phyloP scores from a whole-genome alignment of 2,888 invertebrate genomes.

The Carterocephalus palaemon region DNA sequence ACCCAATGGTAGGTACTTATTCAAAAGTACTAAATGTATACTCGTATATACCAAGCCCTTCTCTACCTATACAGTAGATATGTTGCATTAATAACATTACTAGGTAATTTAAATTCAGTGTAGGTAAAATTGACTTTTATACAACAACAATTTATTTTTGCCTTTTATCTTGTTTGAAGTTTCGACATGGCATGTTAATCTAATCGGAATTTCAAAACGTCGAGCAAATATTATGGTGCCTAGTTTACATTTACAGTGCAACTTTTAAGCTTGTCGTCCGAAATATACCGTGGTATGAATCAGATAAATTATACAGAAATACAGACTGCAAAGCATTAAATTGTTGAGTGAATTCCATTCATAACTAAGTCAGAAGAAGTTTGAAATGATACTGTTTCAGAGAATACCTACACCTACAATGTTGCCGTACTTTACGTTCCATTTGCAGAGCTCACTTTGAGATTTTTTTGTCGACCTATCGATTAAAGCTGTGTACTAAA shows the following conservation, averaged over 20 bases:
- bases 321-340: slow-evolving; percentile 2
- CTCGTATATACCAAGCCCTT: too few species aligned
- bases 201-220: slow-evolving; percentile 22
- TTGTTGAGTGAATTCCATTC: neutral
- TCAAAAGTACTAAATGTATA: too few species aligned
- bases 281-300: slow-evolving; percentile 4
- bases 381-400: slow-evolving; percentile 2
- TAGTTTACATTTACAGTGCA: slow-evolving; percentile 5
- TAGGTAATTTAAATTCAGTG: slow-evolving; percentile 8
- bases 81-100: too few species aligned
- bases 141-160: slow-evolving; percentile 20
- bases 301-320: slow-evolving; percentile 12
- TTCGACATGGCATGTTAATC: slow-evolving; percentile 22
- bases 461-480: slow-evolving; percentile 11
- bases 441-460: neutral
- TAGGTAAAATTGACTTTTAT: slow-evolving; percentile 2
- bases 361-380: neutral
- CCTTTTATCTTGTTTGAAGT: slow-evolving; percentile 17
- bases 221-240: slow-evolving; percentile 17
- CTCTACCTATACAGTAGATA: too few species aligned
- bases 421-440: neutral
- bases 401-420: neutral
- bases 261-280: slow-evolving; percentile 7
- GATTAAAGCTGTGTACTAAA: slow-evolving; percentile 5
- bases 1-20: too few species aligned